Evolutionary conservation across 1,140 invertebrate genomes (phyloP).

Genomic region (Papilio polytes): DNA sequence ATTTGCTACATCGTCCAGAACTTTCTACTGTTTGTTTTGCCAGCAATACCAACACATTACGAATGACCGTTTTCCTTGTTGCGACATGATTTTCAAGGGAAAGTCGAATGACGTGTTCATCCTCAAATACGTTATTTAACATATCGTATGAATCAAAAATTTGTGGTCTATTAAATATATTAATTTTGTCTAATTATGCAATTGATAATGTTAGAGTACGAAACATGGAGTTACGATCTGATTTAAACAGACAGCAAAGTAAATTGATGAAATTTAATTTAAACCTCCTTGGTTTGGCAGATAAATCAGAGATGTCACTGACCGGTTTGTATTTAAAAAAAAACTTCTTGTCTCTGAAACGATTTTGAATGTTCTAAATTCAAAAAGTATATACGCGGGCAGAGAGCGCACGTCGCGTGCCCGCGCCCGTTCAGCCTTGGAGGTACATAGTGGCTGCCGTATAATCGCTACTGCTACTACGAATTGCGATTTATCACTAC

Average conservation of each 20-base stretch:
- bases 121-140: conserved; percentile 19
- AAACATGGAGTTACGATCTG: background rate
- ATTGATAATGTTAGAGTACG: too few relatives aligned
- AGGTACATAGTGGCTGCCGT: conserved; percentile 6
- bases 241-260: background rate
- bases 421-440: conserved; percentile 42
- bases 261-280: background rate
- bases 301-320: background rate
- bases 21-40: conserved; percentile 37
- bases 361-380: conserved; percentile 35
- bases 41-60: conserved; percentile 36
- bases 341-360: conserved; percentile 12
- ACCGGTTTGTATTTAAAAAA: background rate
- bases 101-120: conserved; percentile 46
- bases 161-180: background rate
- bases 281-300: background rate
- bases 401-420: conserved; percentile 36
- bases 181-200: background rate
- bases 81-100: conserved; percentile 53
- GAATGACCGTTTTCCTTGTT: conserved; percentile 48
- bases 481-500: conserved; percentile 6
- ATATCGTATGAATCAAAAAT: background rate
- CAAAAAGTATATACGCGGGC: conserved; percentile 22
- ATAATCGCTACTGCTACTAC: conserved; percentile 30
- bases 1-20: conserved; percentile 27